Evolutionary conservation across 2,113 vertebrate species (phyloP).

Genomic region (Mus spicilegus): DNA sequence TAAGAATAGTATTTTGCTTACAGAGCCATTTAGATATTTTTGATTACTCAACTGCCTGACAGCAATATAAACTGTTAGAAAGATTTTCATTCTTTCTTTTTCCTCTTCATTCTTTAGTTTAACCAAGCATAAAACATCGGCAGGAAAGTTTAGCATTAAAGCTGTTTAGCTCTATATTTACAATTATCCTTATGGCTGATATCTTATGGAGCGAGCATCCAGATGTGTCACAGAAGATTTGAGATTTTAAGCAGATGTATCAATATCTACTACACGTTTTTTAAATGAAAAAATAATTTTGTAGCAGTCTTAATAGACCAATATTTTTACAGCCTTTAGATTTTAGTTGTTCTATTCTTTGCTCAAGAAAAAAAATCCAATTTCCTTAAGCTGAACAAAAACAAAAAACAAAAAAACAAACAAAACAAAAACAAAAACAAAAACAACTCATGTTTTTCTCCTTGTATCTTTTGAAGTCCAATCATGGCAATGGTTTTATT

Average conservation of each 20-base stretch:
- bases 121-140: constrained; percentile 56
- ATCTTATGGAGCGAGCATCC: constrained; percentile 43
- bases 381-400: background rate
- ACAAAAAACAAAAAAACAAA: constrained; percentile 8
- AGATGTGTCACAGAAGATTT: constrained; percentile 58
- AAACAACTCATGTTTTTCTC: background rate
- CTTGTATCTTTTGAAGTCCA: constrained; percentile 64
- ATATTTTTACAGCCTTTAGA: constrained; percentile 59
- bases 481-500: constrained; percentile 41
- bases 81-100: background rate
- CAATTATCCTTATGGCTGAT: constrained; percentile 62
- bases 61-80: background rate
- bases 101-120: background rate
- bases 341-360: constrained; percentile 57
- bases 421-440: background rate
- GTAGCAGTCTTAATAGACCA: constrained; percentile 80
- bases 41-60: constrained; percentile 36
- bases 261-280: constrained; percentile 5
- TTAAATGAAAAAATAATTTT: constrained; percentile 14
- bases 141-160: constrained; percentile 68
- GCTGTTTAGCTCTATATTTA: constrained; percentile 44
- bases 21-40: constrained; percentile 38
- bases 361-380: constrained; percentile 69
- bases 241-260: constrained; percentile 53
- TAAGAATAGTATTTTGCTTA: constrained; percentile 53